Conservation (phyloP, 2,113 vertebrate species). For the Lophochroa leadbeateri region DNA sequence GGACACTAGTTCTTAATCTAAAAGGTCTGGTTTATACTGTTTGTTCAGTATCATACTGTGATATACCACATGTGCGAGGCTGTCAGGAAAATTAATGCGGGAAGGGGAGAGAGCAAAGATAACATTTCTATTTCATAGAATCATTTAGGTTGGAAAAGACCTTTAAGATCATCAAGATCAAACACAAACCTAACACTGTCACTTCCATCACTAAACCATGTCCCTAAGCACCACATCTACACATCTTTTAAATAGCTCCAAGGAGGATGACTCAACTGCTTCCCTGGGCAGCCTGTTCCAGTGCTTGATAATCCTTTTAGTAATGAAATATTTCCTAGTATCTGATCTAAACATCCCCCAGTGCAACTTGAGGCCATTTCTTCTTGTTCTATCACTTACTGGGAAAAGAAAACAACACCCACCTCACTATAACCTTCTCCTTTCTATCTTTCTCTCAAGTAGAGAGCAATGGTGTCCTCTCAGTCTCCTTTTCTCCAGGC, state of each 20-base stretch:
- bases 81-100: not conserved
- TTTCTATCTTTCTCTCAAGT: not conserved
- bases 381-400: not conserved
- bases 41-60: not conserved
- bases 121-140: not conserved
- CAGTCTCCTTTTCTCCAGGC: not conserved
- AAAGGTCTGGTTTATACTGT: not conserved
- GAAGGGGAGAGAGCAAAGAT: not conserved
- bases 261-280: not conserved
- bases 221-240: not conserved
- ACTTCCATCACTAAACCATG: not conserved
- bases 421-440: not conserved
- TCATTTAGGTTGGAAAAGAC: not conserved
- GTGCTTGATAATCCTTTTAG: not conserved
- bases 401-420: not conserved
- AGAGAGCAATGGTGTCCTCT: not conserved
- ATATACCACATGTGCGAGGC: not conserved
- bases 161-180: not conserved
- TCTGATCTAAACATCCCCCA: not conserved
- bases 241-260: not conserved
- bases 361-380: not conserved
- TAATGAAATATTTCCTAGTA: not conserved
- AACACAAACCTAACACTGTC: not conserved
- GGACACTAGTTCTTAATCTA: not conserved
- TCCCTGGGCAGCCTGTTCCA: not conserved